Evolutionary conservation across 2,797 vertebrate species (phyloP), one percentile per base, ranked within the genome.

Genomic region (Protonibea diacanthus): DNA sequence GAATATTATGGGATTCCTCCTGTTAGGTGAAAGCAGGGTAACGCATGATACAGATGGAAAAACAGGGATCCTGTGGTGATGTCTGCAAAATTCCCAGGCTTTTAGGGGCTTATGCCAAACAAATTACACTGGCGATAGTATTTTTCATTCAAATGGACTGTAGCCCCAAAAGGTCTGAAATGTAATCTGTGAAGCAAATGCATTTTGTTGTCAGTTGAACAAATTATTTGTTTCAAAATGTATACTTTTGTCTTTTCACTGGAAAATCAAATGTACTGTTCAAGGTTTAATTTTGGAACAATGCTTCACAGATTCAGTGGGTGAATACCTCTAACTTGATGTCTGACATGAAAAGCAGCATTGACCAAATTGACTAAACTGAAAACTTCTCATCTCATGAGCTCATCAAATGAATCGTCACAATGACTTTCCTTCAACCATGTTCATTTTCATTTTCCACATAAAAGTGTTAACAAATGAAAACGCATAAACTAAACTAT

Each of bases 21-120:
- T 95, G 93, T 93, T 93, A 94, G 91, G 91, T 94, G 92, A 94
- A 95, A 95, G 91, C 93, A 93, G 92, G 92, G 87, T 90, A 94
- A 95, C 88, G 89, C 90, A 94, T 95, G 95, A 92, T 68, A 93
- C 73, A 89, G 71, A 94, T 95, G 94, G 87, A 87, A 86, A 93
- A 91, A 91, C 86, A 88, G 86, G 88, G 88, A 82, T 90, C 91
- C 89, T 87, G 83, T 87, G 82, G 88, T 90, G 90, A 92, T 90
- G 82, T 90, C 77, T 86, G 88, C 84, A 89, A 89, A 86, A 91
- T 93, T 93, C 74, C 87, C 93, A 92, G 89, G 89, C 92, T 89
- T 95, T 94, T 84, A 93, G 90, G 93, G 93, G 91, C 92, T 91
- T 89, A 64, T 84, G 84, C 65, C 76, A 65, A 86, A 86, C 55